Percentiles rank a stretch among this genome's conserved stretches.
These are phyloP conservation scores for Hepsetus odoe DNA, from an alignment of 2,113 vertebrate genomes.

Conservation along the genomic window DNA sequence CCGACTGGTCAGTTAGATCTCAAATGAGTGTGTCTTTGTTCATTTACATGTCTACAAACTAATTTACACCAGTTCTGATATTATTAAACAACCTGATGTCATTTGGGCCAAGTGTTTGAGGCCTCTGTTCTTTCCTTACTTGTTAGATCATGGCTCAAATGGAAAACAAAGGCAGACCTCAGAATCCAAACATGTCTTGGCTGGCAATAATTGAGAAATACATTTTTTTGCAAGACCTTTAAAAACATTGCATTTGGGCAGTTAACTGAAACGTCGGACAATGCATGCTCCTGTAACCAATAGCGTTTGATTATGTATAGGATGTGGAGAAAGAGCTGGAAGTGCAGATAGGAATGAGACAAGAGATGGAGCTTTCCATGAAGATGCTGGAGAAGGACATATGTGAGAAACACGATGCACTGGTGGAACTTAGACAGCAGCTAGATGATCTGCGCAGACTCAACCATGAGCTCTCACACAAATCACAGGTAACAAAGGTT, in stretches of 20 bases:
- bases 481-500: conserved; percentile 83
- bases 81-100: too few relatives aligned
- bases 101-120: too few relatives aligned
- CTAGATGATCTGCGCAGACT: conserved; percentile 92
- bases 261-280: too few relatives aligned
- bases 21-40: background rate
- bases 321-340: conserved; percentile 97
- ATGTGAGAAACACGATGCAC: conserved; percentile 94
- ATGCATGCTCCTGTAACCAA: too few relatives aligned
- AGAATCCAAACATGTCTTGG: too few relatives aligned
- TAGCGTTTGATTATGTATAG: conserved; percentile 64
- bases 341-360: conserved; percentile 95
- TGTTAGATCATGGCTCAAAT: too few relatives aligned
- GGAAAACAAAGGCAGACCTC: too few relatives aligned
- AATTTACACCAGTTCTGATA: background rate
- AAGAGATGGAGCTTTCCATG: conserved; percentile 99
- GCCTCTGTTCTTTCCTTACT: too few relatives aligned
- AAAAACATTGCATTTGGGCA: background rate
- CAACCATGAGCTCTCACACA: conserved; percentile 93
- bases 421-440: conserved; percentile 93
- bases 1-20: conserved; percentile 81
- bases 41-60: too few relatives aligned
- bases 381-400: conserved; percentile 99
- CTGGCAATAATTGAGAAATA: too few relatives aligned
- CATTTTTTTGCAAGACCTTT: too few relatives aligned